phyloP scores from a whole-genome alignment of 2,113 vertebrate species.

The Rhipidura dahli region DNA sequence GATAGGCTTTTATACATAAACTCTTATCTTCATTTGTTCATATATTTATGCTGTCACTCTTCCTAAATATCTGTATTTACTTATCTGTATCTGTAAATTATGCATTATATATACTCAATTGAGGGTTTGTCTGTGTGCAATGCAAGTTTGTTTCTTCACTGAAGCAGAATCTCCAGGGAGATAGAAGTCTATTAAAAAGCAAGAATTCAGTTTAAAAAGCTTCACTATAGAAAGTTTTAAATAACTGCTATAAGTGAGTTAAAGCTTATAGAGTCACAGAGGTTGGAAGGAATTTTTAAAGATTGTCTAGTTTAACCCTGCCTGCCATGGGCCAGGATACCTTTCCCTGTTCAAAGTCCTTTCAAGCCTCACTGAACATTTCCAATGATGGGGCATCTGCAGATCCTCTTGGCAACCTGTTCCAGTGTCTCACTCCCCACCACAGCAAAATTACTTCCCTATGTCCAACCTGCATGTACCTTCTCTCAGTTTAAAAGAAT shows the following conservation, averaged over 20 bases:
- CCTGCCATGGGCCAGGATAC: neutral
- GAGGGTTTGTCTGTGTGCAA: neutral
- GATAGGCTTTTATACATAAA: neutral
- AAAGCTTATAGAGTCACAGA: neutral
- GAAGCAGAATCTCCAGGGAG: neutral
- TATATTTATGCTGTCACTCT: neutral
- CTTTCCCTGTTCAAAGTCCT: neutral
- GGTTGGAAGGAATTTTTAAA: neutral
- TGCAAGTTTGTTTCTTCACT: neutral
- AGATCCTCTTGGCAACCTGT: neutral
- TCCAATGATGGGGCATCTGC: accelerated
- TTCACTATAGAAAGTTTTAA: neutral
- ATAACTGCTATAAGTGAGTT: neutral
- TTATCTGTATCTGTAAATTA: neutral
- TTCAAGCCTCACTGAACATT: neutral
- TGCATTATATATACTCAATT: accelerated
- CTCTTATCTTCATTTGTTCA: neutral
- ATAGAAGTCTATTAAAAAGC: neutral
- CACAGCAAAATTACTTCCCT: neutral
- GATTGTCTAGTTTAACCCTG: accelerated
- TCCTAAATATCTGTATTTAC: neutral
- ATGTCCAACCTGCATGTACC: neutral
- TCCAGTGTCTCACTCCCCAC: neutral
- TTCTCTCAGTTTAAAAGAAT: neutral
- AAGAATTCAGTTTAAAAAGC: neutral